Evolutionary conservation across 2,797 vertebrate species (phyloP).

Genomic region (Coluber constrictor): DNA sequence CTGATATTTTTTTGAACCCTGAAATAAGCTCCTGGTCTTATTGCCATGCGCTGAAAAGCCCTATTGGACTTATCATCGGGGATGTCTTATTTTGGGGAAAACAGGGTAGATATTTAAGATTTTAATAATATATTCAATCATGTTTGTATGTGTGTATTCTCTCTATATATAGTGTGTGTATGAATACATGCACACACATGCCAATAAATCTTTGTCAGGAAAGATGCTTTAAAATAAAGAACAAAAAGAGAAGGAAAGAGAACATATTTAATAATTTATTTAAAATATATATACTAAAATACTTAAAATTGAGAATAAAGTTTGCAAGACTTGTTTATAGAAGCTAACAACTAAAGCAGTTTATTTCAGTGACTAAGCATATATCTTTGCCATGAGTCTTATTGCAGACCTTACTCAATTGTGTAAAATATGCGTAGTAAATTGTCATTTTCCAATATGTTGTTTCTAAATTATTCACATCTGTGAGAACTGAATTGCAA

Average conservation of each 20-base stretch:
- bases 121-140: neutral
- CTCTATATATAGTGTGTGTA: neutral
- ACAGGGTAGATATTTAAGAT: neutral
- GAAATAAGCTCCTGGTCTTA: too few species aligned
- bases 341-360: neutral
- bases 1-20: too few species aligned
- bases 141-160: neutral
- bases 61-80: too few species aligned
- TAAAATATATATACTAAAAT: neutral
- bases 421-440: conserved; percentile 35
- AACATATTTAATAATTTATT: neutral
- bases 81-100: too few species aligned
- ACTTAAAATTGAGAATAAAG: neutral
- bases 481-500: conserved; percentile 44
- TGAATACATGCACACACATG: neutral
- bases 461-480: conserved; percentile 41
- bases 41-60: too few species aligned
- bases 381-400: conserved; percentile 13
- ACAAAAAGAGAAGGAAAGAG: neutral
- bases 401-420: conserved; percentile 9
- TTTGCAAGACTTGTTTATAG: neutral
- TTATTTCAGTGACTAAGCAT: conserved; percentile 1
- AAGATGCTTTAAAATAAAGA: neutral
- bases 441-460: conserved; percentile 37
- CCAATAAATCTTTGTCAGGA: neutral